phyloP scores from a whole-genome alignment of 2,797 vertebrate species.

The Pelodytes ibericus region DNA sequence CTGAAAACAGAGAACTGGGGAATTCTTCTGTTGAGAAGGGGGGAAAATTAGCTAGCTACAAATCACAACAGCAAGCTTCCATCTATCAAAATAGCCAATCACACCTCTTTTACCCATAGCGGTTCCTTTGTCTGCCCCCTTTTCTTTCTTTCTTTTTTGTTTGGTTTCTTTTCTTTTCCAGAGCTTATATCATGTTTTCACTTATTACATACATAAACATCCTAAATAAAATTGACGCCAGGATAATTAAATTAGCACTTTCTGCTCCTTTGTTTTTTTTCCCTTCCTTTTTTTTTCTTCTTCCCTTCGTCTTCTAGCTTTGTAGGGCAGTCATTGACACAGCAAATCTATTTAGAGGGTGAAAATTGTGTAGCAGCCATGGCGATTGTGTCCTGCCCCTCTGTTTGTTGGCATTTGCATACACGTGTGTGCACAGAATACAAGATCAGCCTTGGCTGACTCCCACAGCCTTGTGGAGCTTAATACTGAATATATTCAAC shows the following conservation, averaged over 20 bases:
- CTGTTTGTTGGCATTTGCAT: constrained; percentile 71
- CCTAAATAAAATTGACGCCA: constrained; percentile 6
- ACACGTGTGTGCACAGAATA: constrained; percentile 70
- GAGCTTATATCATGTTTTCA: constrained; percentile 15
- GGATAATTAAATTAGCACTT: background rate
- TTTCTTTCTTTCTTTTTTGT: constrained; percentile 7
- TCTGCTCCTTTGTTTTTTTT: constrained; percentile 19
- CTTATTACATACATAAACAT: background rate
- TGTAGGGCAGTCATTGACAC: constrained; percentile 30
- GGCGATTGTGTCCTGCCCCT: constrained; percentile 54
- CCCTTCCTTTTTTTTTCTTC: background rate
- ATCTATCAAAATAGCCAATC: constrained; percentile 59
- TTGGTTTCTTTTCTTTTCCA: background rate
- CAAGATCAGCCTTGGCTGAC: constrained; percentile 79
- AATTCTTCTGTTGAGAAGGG: constrained; percentile 58
- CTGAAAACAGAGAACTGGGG: constrained; percentile 61
- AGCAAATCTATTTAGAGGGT: constrained; percentile 35
- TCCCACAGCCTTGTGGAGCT: constrained; percentile 80
- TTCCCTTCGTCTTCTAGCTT: too few species aligned
- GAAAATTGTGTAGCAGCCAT: constrained; percentile 56
- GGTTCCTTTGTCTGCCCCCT: background rate
- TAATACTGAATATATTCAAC: constrained; percentile 80
- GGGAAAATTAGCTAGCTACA: constrained; percentile 61
- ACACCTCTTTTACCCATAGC: background rate
- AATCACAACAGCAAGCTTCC: constrained; percentile 60